These are phyloP conservation scores for Melinopterus prodromus DNA, from an alignment of 2,888 invertebrate species.

Conservation along the genomic window DNA sequence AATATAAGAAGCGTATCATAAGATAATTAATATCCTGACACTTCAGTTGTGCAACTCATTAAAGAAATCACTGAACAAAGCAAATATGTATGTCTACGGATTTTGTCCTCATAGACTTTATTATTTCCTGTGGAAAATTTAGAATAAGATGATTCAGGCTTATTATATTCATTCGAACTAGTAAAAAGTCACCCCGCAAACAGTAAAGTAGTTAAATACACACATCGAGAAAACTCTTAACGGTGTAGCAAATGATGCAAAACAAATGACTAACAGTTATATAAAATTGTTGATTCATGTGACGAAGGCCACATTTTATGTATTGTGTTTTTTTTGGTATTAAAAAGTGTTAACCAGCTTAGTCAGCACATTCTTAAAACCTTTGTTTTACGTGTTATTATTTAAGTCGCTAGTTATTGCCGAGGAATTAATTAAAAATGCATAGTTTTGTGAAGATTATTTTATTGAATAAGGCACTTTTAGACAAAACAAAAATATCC, in stretches of 20 bases:
- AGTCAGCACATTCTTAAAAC: neutral
- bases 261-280: neutral
- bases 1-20: too few species aligned
- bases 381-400: neutral
- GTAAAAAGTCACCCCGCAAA: too few species aligned
- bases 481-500: neutral
- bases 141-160: neutral
- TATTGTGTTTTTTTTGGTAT: neutral
- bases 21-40: too few species aligned
- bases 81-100: too few species aligned
- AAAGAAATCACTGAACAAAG: too few species aligned
- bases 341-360: neutral
- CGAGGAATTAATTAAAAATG: neutral
- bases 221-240: neutral
- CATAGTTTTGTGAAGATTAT: conserved; percentile 9
- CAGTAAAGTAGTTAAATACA: neutral
- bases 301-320: neutral
- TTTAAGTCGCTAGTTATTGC: neutral
- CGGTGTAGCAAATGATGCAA: neutral
- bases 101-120: neutral
- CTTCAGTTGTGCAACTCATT: too few species aligned
- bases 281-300: neutral
- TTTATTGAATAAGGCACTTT: conserved; percentile 20
- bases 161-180: too few species aligned
- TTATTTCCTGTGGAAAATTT: neutral